Evolutionary conservation across 2,113 vertebrate species (phyloP).

Genomic region (Empidonax alnorum): DNA sequence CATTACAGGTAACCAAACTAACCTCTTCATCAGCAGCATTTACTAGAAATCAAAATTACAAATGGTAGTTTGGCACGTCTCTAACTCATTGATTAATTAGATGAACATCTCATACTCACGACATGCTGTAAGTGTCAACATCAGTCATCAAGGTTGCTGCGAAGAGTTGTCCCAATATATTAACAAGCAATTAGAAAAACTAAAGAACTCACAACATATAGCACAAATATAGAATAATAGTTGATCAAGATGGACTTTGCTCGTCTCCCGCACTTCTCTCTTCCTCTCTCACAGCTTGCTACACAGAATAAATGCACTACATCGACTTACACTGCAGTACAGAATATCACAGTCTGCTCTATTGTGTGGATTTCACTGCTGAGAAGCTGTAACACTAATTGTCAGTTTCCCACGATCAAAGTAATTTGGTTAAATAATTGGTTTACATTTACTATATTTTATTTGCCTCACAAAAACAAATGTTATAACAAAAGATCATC

Average conservation of each 20-base stretch:
- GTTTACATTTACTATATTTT: constrained; percentile 70
- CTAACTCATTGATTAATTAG: constrained; percentile 69
- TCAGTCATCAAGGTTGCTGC: constrained; percentile 65
- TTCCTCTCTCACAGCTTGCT: constrained; percentile 22
- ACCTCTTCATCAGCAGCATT: background rate
- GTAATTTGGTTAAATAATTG: constrained; percentile 75
- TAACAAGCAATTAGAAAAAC: constrained; percentile 83
- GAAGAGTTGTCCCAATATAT: constrained; percentile 77
- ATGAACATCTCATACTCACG: constrained; percentile 62
- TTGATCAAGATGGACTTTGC: constrained; percentile 17
- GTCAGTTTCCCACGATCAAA: constrained; percentile 69
- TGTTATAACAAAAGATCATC: constrained; percentile 59
- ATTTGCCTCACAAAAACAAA: constrained; percentile 63
- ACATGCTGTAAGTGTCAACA: constrained; percentile 54
- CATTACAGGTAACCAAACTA: background rate
- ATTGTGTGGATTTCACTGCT: constrained; percentile 63
- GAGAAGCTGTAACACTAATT: constrained; percentile 65
- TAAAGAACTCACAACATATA: constrained; percentile 61
- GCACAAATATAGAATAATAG: background rate
- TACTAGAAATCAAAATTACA: constrained; percentile 20
- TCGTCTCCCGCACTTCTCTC: background rate
- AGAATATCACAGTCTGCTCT: constrained; percentile 34
- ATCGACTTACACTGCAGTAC: constrained; percentile 7
- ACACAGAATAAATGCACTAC: constrained; percentile 44
- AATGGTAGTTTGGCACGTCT: background rate